Percentiles rank a stretch among this genome's conserved stretches.
phyloP scores from a whole-genome alignment of 92 coral and sea anemone species.

The Muricea muricata region DNA sequence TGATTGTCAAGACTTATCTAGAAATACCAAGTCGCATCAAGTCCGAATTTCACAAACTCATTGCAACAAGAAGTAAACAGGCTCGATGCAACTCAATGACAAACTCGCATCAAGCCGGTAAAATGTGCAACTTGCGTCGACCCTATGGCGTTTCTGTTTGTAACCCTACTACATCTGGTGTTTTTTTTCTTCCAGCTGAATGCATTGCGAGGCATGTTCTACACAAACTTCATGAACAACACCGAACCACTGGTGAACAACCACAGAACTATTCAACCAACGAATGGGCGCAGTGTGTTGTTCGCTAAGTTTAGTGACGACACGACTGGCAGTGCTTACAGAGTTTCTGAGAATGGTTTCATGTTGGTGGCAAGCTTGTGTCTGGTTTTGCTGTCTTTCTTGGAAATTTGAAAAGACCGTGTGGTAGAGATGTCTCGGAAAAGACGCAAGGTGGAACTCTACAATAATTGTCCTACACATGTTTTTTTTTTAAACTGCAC shows the following conservation, averaged over 20 bases:
- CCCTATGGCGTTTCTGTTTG: no score
- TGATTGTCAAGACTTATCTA: no score
- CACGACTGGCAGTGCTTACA: background rate
- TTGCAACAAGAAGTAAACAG: no score
- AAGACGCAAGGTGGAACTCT: no score
- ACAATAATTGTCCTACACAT: no score
- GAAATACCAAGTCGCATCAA: no score
- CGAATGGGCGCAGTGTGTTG: slow-evolving; percentile 66
- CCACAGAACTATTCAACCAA: slow-evolving; percentile 68
- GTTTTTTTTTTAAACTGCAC: no score
- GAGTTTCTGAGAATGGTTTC: background rate
- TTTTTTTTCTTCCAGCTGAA: slow-evolving; percentile 40
- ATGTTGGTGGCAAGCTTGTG: background rate
- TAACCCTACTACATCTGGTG: background rate
- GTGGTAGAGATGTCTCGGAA: no score
- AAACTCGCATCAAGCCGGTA: background rate
- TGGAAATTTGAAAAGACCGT: no score
- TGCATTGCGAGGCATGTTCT: slow-evolving; percentile 36
- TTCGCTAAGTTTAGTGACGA: slow-evolving; percentile 47
- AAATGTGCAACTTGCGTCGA: background rate
- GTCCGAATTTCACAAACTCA: no score
- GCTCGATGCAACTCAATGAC: no score
- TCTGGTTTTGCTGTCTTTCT: background rate
- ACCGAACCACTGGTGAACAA: slow-evolving; percentile 39
- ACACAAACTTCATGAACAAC: slow-evolving; percentile 17